Evolutionary conservation across 2,888 invertebrate genomes (phyloP), one percentile per base, ranked within the genome.

Genomic region (Aproaerema taeniolella): DNA sequence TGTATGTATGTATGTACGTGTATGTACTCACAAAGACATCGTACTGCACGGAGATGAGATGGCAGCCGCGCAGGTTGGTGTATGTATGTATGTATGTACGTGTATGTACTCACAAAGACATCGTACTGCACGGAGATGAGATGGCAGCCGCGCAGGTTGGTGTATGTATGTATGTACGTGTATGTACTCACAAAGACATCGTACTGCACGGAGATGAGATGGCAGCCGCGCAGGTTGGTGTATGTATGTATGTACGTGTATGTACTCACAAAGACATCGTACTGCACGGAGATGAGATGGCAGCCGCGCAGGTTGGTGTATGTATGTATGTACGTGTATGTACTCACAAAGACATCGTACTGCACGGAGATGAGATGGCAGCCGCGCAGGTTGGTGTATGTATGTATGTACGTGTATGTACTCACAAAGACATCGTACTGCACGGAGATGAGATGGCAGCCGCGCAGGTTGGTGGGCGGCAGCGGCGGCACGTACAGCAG

Each of bases 41-140:
- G 68, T 98, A 98, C 58, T 95, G 93, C 58, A 98, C 95, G 68
- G 94, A 92, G 62, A 98, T 97, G 58, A 98, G 91, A 77, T 96
- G 96, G 71, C 97, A 98, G 42, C 97, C 97, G 57, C 96, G 90
- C 40, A 98, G 89, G 87, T 96, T 96, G 46, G 97, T 97, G 25
- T n/a, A n/a, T n/a, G n/a, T n/a, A n/a, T n/a, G n/a, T n/a, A n/a
- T n/a, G n/a, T n/a, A n/a, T n/a, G n/a, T n/a, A n/a, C n/a, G n/a
- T n/a, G n/a, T n/a, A n/a, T n/a, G n/a, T n/a, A n/a, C 94, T 92
- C 75, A 95, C 95, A 72, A 93, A 96, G 38, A 97, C 95, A 72
- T 97, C 96, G 68, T 98, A 98, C 58, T 95, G 93, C 58, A 98
- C 95, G 68, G 94, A 92, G 62, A 98, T 97, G 58, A 98, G 91